Evolutionary conservation across 2,113 vertebrate species (phyloP), one percentile per base, ranked within the genome.

Genomic region (Motacilla tschutschensis): DNA sequence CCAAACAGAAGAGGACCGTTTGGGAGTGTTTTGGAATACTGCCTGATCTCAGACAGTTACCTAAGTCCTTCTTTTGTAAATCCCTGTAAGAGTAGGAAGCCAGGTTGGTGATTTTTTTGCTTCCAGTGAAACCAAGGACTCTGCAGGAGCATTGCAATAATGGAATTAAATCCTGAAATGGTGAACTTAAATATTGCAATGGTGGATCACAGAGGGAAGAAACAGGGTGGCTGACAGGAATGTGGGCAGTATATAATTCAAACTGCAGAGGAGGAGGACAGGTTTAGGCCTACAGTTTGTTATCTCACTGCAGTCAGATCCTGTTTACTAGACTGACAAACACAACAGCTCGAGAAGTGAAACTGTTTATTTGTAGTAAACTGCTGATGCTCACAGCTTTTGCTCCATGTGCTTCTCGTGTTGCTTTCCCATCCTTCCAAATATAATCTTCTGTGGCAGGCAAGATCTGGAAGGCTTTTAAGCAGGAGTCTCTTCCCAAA

Each of bases 351-450:
- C 46, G 14, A 91, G 90, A 90, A 90, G 69, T 65, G 62, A 77
- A 93, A 89, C 84, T 94, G 92, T 93, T 95, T 94, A 93, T 89
- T 83, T 48, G 76, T 33, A 50, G 82, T 57, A 90, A 95, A 93
- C 53, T 94, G 94, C 94, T 94, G 92, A 94, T 94, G 94, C 79
- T 89, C 92, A 94, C 76, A 89, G 87, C 72, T 91, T 94, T 87
- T 80, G 88, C 87, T 87, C 88, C 89, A 78, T 72, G 90, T 80
- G 93, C 87, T 79, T 93, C 93, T 93, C 69, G 0, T 70, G 84
- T 95, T 87, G 78, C 88, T 59, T 88, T 93, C 57, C 84, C 73
- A 75, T 54, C 89, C 82, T 90, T 93, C 94, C 93, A 93, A 95
- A 95, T 94, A 94, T 91, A 93, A 89, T 78, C 54, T 40, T 53